Conservation (phyloP, 2,888 invertebrate species). For the Oxyscelio sp. region DNA sequence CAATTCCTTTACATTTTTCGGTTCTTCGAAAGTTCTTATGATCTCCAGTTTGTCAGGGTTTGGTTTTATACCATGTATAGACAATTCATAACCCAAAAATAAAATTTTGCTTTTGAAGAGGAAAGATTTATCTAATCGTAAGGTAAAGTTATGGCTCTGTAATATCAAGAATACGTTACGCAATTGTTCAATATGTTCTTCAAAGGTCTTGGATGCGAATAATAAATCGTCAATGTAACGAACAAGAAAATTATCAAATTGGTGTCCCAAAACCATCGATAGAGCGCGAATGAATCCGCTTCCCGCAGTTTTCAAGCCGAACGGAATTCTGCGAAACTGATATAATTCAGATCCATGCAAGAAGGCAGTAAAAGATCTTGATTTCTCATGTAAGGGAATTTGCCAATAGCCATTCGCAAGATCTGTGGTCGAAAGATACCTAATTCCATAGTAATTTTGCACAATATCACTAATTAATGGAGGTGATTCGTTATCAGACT, state of each 20-base stretch:
- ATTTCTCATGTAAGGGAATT: no score
- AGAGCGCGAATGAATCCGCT: no score
- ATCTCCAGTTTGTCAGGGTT: background rate
- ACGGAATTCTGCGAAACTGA: no score
- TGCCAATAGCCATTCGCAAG: conserved; percentile 48
- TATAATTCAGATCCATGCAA: conserved; percentile 48
- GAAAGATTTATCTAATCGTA: no score
- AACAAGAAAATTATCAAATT: no score
- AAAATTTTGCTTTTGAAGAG: no score
- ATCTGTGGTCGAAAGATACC: no score
- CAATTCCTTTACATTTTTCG: conserved; percentile 75
- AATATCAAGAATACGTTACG: background rate
- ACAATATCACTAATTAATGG: no score
- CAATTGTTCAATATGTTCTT: background rate
- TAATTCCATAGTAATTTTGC: no score
- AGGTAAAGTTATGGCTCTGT: conserved; percentile 34
- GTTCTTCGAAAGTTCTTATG: conserved; percentile 39
- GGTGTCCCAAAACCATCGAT: conserved; percentile 25
- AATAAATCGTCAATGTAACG: conserved; percentile 48
- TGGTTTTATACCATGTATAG: background rate
- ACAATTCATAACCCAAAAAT: conserved; percentile 11
- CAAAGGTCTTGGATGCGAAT: no score
- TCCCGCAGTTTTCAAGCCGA: no score
- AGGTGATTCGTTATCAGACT: no score
- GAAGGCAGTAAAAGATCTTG: conserved; percentile 21